Percentiles rank a stretch among this genome's conserved stretches.
These are phyloP conservation scores for Gymnothorax reevesii DNA, from an alignment of 2,797 vertebrate species.

Conservation along the genomic window DNA sequence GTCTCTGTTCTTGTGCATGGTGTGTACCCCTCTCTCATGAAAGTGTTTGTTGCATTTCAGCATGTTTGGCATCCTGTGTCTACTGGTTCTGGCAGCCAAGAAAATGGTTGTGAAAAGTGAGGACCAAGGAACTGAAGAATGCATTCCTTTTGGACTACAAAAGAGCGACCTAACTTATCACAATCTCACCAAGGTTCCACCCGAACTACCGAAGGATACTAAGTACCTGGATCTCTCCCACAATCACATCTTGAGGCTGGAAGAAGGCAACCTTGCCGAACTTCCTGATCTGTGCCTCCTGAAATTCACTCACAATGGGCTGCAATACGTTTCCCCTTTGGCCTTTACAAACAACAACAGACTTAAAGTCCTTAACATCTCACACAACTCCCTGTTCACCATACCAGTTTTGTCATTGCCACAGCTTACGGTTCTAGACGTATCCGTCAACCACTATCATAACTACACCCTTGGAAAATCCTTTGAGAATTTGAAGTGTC, in stretches of 20 bases:
- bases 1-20: background rate
- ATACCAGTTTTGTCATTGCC: conserved; percentile 58
- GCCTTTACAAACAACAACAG: conserved; percentile 51
- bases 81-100: background rate
- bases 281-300: conserved; percentile 59
- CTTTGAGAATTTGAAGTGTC: too few relatives aligned
- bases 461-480: too few relatives aligned
- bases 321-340: conserved; percentile 48
- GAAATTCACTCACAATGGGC: too few relatives aligned
- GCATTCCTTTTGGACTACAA: too few relatives aligned
- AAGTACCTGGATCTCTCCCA: conserved; percentile 63
- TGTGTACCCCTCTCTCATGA: background rate
- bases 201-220: conserved; percentile 45
- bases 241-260: conserved; percentile 56
- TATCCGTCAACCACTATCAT: conserved; percentile 55
- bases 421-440: conserved; percentile 55
- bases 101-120: too few relatives aligned
- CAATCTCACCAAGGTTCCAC: conserved; percentile 52
- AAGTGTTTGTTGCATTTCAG: conserved; percentile 24
- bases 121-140: too few relatives aligned
- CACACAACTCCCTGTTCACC: conserved; percentile 52
- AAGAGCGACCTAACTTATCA: too few relatives aligned
- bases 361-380: conserved; percentile 63
- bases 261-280: conserved; percentile 34
- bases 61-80: conserved; percentile 12